Percentiles rank a stretch among this genome's conserved stretches.
These are phyloP conservation scores for Athalia circularis DNA, from an alignment of 2,888 invertebrate species.

Conservation along the genomic window DNA sequence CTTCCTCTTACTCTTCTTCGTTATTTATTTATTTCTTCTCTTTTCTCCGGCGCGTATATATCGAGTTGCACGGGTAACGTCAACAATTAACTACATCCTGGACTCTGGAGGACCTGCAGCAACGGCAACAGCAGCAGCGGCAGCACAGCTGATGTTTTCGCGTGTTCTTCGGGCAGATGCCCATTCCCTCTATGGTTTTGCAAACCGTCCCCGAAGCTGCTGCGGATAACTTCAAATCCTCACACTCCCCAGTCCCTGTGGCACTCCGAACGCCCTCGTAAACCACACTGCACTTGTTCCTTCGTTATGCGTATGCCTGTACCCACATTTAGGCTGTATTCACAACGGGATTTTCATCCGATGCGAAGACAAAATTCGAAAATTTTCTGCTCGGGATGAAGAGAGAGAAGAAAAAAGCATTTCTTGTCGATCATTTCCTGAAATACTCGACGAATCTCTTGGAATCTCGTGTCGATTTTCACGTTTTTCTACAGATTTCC, in stretches of 20 bases:
- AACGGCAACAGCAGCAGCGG: conserved; percentile 41
- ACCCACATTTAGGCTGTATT: conserved; percentile 42
- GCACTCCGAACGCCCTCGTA: conserved; percentile 31
- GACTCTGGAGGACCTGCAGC: neutral
- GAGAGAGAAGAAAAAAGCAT: too few species aligned
- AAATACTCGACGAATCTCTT: too few species aligned
- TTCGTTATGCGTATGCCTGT: conserved; percentile 8
- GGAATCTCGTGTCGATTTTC: too few species aligned
- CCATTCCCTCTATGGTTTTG: conserved; percentile 15
- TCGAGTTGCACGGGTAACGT: conserved; percentile 18
- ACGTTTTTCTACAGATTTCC: too few species aligned
- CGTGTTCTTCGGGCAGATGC: conserved; percentile 66
- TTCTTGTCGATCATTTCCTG: too few species aligned
- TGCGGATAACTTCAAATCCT: conserved; percentile 5
- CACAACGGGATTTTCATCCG: conserved; percentile 37
- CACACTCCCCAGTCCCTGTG: neutral
- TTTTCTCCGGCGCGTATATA: neutral
- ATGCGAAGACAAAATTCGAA: neutral
- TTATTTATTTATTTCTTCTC: conserved; percentile 10
- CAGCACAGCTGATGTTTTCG: conserved; percentile 68
- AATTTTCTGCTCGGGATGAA: neutral
- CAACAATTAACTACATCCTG: conserved; percentile 37
- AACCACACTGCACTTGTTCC: neutral
- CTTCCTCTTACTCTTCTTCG: conserved; percentile 31
- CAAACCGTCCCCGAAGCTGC: conserved; percentile 16